These are phyloP conservation scores for Silurus lanzhouensis DNA, from an alignment of 2,797 vertebrate genomes.

Conservation along the genomic window DNA sequence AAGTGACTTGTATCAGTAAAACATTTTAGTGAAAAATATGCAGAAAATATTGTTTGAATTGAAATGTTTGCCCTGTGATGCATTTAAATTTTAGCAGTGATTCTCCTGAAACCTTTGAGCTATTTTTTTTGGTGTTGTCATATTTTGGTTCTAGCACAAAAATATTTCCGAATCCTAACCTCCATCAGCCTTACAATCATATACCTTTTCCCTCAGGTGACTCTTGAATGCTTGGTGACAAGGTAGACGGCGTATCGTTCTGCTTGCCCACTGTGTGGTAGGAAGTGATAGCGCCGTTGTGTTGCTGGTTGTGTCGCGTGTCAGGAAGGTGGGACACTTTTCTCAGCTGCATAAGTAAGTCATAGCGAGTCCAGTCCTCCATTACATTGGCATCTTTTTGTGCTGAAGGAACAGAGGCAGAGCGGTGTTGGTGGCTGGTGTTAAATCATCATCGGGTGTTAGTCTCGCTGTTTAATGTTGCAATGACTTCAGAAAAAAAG, in stretches of 20 bases:
- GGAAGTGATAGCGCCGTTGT: conserved; percentile 61
- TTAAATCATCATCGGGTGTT: conserved; percentile 25
- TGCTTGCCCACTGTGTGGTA: conserved; percentile 59
- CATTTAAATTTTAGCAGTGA: not conserved
- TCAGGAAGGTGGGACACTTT: conserved; percentile 65
- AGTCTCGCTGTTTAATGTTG: not conserved
- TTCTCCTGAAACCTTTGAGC: not conserved
- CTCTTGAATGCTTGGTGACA: conserved; percentile 71
- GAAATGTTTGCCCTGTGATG: not conserved
- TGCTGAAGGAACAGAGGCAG: conserved; percentile 60
- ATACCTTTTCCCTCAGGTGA: conserved; percentile 72
- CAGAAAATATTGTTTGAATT: not conserved
- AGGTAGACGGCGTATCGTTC: conserved; percentile 68
- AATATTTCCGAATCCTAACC: not conserved
- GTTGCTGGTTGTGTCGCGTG: conserved; percentile 63
- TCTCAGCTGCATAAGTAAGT: conserved; percentile 71
- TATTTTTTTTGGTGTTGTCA: not conserved
- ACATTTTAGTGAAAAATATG: not conserved
- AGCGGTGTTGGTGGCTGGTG: conserved; percentile 27
- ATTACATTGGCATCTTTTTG: conserved; percentile 66
- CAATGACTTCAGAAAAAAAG: not conserved
- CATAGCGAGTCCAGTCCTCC: conserved; percentile 70
- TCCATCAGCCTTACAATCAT: not conserved
- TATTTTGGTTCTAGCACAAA: not conserved
- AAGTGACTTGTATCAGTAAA: not conserved